Evolutionary conservation across 2,113 vertebrate species (phyloP).

Genomic region (Jaculus jaculus): DNA sequence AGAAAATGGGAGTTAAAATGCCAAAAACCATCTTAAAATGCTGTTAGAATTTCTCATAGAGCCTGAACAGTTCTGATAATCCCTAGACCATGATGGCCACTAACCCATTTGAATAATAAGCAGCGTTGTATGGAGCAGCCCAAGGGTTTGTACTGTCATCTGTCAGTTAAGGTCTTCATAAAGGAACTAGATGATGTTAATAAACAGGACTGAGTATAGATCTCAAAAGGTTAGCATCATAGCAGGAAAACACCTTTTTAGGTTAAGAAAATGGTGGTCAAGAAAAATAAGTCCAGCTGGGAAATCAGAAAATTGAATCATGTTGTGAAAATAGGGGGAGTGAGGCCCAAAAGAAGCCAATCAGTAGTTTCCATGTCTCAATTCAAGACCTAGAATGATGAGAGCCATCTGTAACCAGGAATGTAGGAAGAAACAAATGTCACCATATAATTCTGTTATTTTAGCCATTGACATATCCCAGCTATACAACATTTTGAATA

Average conservation of each 20-base stretch:
- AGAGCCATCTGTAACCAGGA: neutral
- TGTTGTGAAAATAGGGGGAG: fast-evolving
- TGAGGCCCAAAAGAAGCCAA: no score
- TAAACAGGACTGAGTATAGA: neutral
- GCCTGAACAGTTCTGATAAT: neutral
- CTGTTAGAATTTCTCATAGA: neutral
- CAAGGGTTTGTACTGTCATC: no score
- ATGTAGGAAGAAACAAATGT: neutral
- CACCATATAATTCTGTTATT: neutral
- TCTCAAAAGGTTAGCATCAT: neutral
- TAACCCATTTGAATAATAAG: no score
- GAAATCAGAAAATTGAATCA: neutral
- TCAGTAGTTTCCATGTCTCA: neutral
- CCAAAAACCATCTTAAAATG: neutral
- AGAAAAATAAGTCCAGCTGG: no score
- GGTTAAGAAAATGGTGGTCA: neutral
- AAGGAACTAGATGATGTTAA: neutral
- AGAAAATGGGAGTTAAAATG: neutral
- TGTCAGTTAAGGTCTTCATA: neutral
- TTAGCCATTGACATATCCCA: neutral
- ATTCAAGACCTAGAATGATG: neutral
- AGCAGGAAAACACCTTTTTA: neutral
- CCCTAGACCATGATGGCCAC: no score
- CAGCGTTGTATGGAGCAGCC: neutral
- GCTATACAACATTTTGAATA: no score